Evolutionary conservation across 2,888 invertebrate species (phyloP).

Genomic region (Listrodromus nycthemerus): DNA sequence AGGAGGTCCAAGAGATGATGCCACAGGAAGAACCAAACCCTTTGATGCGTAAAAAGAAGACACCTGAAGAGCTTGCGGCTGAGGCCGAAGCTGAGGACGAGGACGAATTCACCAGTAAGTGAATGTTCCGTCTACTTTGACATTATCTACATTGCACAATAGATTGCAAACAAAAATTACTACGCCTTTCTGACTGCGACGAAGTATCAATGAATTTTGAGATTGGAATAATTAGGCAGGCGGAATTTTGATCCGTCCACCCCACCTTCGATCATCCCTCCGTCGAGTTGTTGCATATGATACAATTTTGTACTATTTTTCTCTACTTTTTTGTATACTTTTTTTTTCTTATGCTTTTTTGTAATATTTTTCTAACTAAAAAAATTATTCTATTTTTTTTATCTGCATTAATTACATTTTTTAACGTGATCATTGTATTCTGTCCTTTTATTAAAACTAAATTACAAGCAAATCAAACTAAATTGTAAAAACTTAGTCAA

Average conservation of each 20-base stretch:
- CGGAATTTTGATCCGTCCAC: conserved; percentile 19
- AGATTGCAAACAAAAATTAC: conserved; percentile 6
- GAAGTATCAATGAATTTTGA: conserved; percentile 31
- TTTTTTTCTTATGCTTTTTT: no score
- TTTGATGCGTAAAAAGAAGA: conserved; percentile 99
- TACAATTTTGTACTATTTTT: no score
- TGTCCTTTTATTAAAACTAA: no score
- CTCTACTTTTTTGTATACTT: no score
- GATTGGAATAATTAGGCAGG: conserved; percentile 6
- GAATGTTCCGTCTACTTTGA: conserved; percentile 16
- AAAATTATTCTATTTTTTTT: no score
- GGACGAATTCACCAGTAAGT: conserved; percentile 98
- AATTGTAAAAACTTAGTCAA: no score
- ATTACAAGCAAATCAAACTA: no score
- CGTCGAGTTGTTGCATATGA: no score
- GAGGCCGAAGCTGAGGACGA: conserved; percentile 98
- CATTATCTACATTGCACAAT: not conserved
- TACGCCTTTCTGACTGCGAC: conserved; percentile 41
- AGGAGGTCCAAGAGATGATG: conserved; percentile 94
- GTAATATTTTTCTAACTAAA: no score
- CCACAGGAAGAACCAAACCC: conserved; percentile 96
- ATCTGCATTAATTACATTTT: no score
- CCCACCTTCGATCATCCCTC: no score
- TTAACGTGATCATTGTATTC: no score
- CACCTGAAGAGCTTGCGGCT: conserved; percentile 98